These are phyloP conservation scores for Tympanoctomys barrerae DNA, from an alignment of 2,797 vertebrate genomes.

Conservation along the genomic window DNA sequence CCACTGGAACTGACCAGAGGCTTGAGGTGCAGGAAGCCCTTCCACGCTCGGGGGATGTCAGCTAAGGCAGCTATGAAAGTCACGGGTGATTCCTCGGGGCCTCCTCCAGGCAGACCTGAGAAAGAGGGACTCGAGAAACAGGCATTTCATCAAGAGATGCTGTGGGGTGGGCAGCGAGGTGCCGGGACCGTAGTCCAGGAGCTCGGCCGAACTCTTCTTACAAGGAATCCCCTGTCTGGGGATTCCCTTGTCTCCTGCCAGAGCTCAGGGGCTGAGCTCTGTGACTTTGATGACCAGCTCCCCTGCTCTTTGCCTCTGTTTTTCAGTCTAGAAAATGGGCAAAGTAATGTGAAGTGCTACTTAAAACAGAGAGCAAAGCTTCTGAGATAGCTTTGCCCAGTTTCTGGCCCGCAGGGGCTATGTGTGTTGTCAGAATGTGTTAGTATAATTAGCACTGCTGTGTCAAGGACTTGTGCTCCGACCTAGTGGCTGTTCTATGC, in stretches of 20 bases:
- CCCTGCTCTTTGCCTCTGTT: not conserved
- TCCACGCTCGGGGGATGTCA: not conserved
- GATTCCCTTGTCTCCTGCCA: not conserved
- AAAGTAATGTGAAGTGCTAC: not conserved
- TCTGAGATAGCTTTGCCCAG: not conserved
- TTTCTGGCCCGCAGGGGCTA: accelerated
- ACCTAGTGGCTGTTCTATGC: not conserved
- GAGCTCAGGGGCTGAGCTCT: not conserved
- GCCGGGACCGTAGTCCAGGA: not conserved
- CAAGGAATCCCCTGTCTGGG: accelerated
- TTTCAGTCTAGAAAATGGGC: not conserved
- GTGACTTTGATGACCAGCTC: not conserved
- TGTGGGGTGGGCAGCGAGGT: too few relatives aligned
- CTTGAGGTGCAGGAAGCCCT: too few relatives aligned
- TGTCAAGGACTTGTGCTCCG: not conserved
- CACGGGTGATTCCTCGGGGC: not conserved
- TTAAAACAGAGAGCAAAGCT: accelerated
- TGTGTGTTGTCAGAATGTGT: not conserved
- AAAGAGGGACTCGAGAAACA: not conserved
- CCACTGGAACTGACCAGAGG: not conserved
- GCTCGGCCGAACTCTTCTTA: not conserved
- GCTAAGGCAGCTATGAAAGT: not conserved
- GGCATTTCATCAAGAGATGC: accelerated
- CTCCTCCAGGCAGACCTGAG: not conserved
- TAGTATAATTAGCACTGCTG: accelerated